Percentiles rank a stretch among this genome's conserved stretches.
These are phyloP conservation scores for Diachasma alloeum DNA, from an alignment of 1,140 invertebrate genomes.

Conservation along the genomic window DNA sequence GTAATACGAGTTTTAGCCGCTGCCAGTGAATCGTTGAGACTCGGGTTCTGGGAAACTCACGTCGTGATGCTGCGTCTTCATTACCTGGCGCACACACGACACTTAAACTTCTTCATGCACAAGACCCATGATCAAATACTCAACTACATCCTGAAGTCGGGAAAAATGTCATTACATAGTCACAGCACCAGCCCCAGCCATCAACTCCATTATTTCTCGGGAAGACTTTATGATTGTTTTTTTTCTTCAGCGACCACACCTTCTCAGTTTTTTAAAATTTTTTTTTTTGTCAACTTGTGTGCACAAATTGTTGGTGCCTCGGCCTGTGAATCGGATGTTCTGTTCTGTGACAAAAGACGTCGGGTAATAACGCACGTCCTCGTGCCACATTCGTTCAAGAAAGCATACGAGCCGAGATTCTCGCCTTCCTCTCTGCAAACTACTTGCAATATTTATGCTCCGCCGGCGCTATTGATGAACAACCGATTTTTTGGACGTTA, in stretches of 20 bases:
- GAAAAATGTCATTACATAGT: background rate
- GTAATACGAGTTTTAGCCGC: no score
- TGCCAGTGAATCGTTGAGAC: no score
- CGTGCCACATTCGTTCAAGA: constrained; percentile 19
- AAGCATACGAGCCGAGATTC: background rate
- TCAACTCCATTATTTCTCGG: background rate
- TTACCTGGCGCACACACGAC: background rate
- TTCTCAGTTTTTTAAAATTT: background rate
- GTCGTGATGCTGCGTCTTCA: constrained; percentile 16
- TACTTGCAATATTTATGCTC: background rate
- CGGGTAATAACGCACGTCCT: constrained; percentile 22
- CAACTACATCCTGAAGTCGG: background rate
- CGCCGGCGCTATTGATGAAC: background rate
- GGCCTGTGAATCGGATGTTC: background rate
- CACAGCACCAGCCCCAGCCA: background rate
- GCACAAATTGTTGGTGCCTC: background rate
- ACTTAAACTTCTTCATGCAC: background rate
- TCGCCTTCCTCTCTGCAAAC: background rate
- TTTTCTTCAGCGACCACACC: background rate
- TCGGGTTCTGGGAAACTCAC: background rate
- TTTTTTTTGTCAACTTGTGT: background rate
- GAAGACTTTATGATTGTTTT: background rate
- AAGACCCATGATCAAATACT: background rate
- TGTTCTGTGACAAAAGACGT: constrained; percentile 21
- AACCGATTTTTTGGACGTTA: background rate